These are phyloP conservation scores for Ctenopoma multispine DNA, from an alignment of 2,797 vertebrate species.

Conservation along the genomic window DNA sequence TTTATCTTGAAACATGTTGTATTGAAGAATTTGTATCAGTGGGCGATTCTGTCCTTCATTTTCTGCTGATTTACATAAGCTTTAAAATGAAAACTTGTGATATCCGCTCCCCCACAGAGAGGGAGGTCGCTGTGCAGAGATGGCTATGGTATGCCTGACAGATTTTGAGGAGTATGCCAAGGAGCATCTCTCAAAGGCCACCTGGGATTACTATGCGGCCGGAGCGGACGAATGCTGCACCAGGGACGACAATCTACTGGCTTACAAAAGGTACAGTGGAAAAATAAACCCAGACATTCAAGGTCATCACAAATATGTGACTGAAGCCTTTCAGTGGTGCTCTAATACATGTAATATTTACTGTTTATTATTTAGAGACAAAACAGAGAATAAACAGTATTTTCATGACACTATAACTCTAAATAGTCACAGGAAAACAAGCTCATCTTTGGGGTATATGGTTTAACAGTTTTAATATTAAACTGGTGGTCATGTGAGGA, in stretches of 20 bases:
- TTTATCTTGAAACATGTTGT: neutral
- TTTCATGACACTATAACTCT: neutral
- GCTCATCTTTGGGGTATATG: neutral
- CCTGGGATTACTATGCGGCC: constrained; percentile 93
- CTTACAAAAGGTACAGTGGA: constrained; percentile 88
- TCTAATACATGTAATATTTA: neutral
- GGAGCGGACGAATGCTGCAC: constrained; percentile 92
- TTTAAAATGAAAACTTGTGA: neutral
- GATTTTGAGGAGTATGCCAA: constrained; percentile 92
- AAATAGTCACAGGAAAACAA: too few relatives aligned
- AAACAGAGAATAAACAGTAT: neutral
- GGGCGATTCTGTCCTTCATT: neutral
- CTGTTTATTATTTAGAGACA: neutral
- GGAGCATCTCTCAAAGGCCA: constrained; percentile 89
- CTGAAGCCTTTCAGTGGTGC: neutral
- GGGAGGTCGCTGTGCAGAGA: constrained; percentile 78
- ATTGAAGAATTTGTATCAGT: too few relatives aligned
- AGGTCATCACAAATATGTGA: neutral
- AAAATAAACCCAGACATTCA: constrained; percentile 1
- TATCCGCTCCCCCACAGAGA: constrained; percentile 65
- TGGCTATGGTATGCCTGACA: constrained; percentile 91
- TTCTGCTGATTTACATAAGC: neutral
- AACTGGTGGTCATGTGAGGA: neutral
- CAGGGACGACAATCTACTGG: constrained; percentile 90
- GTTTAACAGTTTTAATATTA: neutral